Base-by-base conservation (phyloP, 2,797 vertebrate genomes). In the Peromyscus aztecus region DNA sequence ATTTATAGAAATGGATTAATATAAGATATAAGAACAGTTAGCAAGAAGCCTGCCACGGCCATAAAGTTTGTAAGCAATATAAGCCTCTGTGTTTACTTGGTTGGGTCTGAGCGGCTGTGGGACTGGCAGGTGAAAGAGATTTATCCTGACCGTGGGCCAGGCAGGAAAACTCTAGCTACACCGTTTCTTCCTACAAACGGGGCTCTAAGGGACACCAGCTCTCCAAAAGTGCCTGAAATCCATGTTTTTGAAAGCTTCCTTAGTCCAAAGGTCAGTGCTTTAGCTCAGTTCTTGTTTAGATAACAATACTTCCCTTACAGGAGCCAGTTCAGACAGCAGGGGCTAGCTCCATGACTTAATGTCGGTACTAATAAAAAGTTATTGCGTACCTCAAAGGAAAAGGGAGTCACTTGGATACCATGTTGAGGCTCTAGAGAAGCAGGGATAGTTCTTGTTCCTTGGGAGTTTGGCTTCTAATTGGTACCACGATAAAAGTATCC, bases 371-470 rank as follows among this genome's bases (percentile, higher is more conserved):
- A 63, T 85, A 83, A 78, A 76, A 76, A 55, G 78, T 9, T 67
- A 52, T 16, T 84, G 9, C 11, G 61, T 96, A 49, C 59, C 76
- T 69, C 80, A 52, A 12, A 71, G 34, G 23, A 31, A 86, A 52
- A 92, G 89, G 37, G 61, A 14, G 19, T 31, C 73, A n/a, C 82
- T 34, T 27, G 43, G 9, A 29, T n/a, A 76, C 31, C 34, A 6
- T 55, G 4, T 57, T 19, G 67, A 82, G 55, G 13, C 93, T 95
- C 82, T 77, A 84, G 92, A 87, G 76, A 93, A 81, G n/a, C 7
- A 71, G 49, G 57, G 46, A 61, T 24, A 13, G 4, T 57, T 11
- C 24, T 78, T 93, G 1, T 6, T 46, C 59, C 69, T 85, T 40
- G 80, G 59, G 29, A 90, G 92, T 96, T 84, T 49, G 5, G 6